A percentile compares a stretch with the other conserved stretches of the same genome.
Evolutionary conservation across 2,113 vertebrate species (phyloP).

Genomic region (Pungitius pungitius): DNA sequence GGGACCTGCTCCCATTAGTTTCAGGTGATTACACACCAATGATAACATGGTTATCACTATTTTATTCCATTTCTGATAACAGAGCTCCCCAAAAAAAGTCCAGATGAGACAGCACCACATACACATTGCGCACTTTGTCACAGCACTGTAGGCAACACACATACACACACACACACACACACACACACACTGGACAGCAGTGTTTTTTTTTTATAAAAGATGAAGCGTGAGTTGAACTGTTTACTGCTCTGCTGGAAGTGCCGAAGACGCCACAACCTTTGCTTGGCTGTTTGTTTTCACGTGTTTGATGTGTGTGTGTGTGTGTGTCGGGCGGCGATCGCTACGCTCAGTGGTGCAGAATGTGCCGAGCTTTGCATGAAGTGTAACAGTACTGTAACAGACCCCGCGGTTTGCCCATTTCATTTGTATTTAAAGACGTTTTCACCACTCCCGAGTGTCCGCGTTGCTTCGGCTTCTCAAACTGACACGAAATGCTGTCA

Average conservation of each 20-base stretch:
- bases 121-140: constrained; percentile 14
- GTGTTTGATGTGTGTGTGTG: background rate
- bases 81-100: too few relatives aligned
- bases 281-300: background rate
- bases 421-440: background rate
- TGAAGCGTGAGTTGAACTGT: background rate
- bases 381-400: too few relatives aligned
- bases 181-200: background rate
- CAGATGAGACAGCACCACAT: background rate
- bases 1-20: background rate
- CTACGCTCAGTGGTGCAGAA: constrained; percentile 34
- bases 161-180: constrained; percentile 12
- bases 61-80: background rate
- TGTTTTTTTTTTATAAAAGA: background rate
- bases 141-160: constrained; percentile 11
- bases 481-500: background rate
- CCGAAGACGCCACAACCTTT: background rate
- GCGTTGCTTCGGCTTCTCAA: background rate
- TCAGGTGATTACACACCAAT: background rate
- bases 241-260: background rate
- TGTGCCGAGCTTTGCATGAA: background rate
- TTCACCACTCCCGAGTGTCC: constrained; percentile 4
- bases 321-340: constrained; percentile 25
- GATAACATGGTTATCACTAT: background rate
- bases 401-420: too few relatives aligned